Base-by-base conservation (phyloP, 2,797 vertebrate genomes). In the Poeciliopsis gracilis region DNA sequence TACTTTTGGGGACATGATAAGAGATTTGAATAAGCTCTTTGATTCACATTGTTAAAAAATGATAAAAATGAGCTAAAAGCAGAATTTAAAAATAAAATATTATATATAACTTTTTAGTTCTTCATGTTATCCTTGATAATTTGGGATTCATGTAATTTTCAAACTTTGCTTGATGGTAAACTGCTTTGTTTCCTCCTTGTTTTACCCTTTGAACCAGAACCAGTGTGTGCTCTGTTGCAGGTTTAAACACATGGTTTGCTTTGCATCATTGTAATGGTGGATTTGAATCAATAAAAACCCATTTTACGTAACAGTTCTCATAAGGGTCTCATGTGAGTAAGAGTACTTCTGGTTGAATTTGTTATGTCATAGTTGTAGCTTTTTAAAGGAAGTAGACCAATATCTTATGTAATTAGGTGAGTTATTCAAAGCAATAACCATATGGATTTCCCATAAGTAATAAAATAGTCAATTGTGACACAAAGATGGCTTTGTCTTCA, bases 401-500 rank as follows among this genome's bases (percentile, higher is more conserved):
- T 85, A 88, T 91, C 84, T 90, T 88, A 87, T 80, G 76, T 91
- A 91, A 93, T 93, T 91, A 89, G 90, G 86, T 91, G 86, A 89
- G 49, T 91, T 86, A 91, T 91, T 90, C 79, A 92, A 86, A 89
- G 80, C 84, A 87, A 89, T 84, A 84, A 81, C 83, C 80, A 77
- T 75, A 78, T 82, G 87, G 86, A 76, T 86, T 89, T 88, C 77
- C 80, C 79, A 79, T 91, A 84, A 88, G 85, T 85, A 87, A 91
- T 90, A 84, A 92, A 92, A 72, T 72, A 84, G 84, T 82, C 88
- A 83, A 88, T 84, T 87, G 84, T 94, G 91, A 92, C 92, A 94
- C 72, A 79, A 85, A 75, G 73, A 81, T 80, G 88, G 82, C 46
- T 78, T 72, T 77, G 77, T 78, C 82, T 78, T 82, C 92, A 94